Conservation (phyloP, 2,888 invertebrate species). For the Axea sp. region DNA sequence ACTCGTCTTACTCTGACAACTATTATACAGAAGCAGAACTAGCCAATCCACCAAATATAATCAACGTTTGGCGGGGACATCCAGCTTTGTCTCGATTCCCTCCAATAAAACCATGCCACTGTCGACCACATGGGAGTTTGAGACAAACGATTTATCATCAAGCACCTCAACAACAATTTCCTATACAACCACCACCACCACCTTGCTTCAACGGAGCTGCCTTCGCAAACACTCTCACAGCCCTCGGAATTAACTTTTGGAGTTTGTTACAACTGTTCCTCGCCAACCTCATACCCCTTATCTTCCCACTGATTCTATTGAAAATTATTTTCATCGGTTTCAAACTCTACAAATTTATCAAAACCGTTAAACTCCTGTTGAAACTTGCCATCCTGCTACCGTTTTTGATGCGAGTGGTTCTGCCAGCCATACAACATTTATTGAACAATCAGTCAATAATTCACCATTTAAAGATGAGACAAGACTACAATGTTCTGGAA, state of each 20-base stretch:
- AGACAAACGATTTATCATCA: no score
- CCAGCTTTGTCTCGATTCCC: constrained; percentile 6
- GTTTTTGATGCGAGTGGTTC: constrained; percentile 62
- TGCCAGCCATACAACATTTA: constrained; percentile 60
- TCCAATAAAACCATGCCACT: constrained; percentile 40
- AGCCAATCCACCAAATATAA: constrained; percentile 10
- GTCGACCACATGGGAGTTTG: no score
- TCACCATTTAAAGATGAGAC: constrained; percentile 42
- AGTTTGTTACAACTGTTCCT: constrained; percentile 59
- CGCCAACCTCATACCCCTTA: constrained; percentile 58
- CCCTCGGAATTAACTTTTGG: constrained; percentile 62
- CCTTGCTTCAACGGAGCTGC: constrained; percentile 43
- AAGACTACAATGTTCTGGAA: constrained; percentile 38
- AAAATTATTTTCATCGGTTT: constrained; percentile 64
- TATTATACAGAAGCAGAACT: constrained; percentile 37
- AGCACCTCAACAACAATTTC: no score
- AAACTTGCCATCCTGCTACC: constrained; percentile 67
- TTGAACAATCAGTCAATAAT: constrained; percentile 46
- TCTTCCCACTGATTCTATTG: constrained; percentile 63
- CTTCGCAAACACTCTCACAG: constrained; percentile 44
- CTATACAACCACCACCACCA: no score
- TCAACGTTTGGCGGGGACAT: constrained; percentile 25
- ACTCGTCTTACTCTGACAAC: constrained; percentile 32
- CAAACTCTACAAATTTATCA: constrained; percentile 66
- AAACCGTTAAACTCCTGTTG: constrained; percentile 63